Evolutionary conservation across 2,113 vertebrate species (phyloP).

Genomic region (Dipodomys stephensi): DNA sequence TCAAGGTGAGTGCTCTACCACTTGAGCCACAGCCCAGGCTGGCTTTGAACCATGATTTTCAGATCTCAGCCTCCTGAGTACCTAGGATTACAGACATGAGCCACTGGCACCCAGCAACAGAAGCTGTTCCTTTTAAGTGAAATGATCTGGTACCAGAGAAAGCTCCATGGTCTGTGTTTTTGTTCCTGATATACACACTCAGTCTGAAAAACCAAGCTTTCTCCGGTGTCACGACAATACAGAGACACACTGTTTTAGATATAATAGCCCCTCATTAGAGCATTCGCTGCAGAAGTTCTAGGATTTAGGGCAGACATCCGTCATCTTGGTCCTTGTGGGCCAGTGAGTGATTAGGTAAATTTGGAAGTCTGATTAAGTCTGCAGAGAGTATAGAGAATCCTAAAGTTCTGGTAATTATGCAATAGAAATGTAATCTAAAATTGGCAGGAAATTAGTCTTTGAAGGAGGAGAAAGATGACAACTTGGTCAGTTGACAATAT

Average conservation of each 20-base stretch:
- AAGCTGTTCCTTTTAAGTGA: conserved; percentile 22
- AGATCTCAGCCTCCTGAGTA: too few species aligned
- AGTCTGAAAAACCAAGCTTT: conserved; percentile 3
- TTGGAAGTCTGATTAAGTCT: conserved; percentile 68
- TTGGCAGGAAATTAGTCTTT: conserved; percentile 75
- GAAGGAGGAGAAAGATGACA: conserved; percentile 67
- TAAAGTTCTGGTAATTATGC: conserved; percentile 68
- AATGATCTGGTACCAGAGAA: background rate
- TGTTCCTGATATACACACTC: background rate
- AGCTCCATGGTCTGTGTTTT: background rate
- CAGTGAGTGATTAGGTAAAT: conserved; percentile 68
- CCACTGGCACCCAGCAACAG: too few species aligned
- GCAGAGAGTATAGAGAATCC: conserved; percentile 41
- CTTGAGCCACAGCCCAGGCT: too few species aligned
- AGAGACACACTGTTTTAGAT: conserved; percentile 2
- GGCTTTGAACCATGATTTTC: too few species aligned
- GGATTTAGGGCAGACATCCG: background rate
- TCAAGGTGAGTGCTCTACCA: too few species aligned
- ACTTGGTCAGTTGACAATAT: conserved; percentile 67
- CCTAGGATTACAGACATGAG: too few species aligned
- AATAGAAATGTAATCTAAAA: conserved; percentile 71
- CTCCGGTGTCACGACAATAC: conserved; percentile 22
- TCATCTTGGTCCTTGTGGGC: conserved; percentile 44
- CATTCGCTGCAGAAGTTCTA: background rate
- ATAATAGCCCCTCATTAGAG: background rate